A percentile compares a stretch with the other conserved stretches of the same genome.
Conservation (phyloP, 1,140 invertebrate species). For the Bombus ignitus region DNA sequence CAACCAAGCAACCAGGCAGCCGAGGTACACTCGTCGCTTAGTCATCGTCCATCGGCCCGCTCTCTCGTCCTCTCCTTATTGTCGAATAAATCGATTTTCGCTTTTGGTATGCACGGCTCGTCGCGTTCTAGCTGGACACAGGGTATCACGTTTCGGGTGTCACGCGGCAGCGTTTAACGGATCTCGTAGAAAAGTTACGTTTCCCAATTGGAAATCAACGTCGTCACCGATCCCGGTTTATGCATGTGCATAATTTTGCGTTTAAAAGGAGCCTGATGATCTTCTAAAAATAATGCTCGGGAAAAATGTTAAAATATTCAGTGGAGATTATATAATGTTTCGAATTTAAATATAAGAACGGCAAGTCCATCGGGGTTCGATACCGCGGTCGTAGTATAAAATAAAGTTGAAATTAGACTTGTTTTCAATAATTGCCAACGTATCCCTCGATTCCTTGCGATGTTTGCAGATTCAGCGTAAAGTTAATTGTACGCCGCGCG, state of each 20-base stretch:
- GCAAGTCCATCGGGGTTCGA: background rate
- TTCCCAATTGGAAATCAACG: background rate
- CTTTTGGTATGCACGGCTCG: slow-evolving; percentile 49
- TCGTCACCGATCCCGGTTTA: background rate
- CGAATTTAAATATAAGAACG: no score
- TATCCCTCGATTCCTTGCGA: background rate
- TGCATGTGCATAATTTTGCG: slow-evolving; percentile 26
- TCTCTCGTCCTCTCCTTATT: slow-evolving; percentile 41
- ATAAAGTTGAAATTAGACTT: background rate
- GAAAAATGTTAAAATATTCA: background rate
- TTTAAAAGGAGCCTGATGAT: background rate
- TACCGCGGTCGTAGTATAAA: background rate
- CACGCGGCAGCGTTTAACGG: background rate
- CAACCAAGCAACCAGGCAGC: slow-evolving; percentile 35
- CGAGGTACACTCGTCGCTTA: slow-evolving; percentile 60
- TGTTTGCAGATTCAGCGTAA: background rate
- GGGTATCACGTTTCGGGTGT: background rate
- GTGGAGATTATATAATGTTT: no score
- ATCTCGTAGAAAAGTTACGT: background rate
- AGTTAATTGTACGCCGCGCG: background rate
- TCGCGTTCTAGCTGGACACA: slow-evolving; percentile 12
- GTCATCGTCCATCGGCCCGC: slow-evolving; percentile 60
- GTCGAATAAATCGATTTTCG: slow-evolving; percentile 64
- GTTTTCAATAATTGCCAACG: no score
- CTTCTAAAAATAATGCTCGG: slow-evolving; percentile 5